Percentiles rank a stretch among this genome's conserved stretches.
Evolutionary conservation across 2,888 invertebrate species (phyloP).

Genomic region (Agrilus mali): DNA sequence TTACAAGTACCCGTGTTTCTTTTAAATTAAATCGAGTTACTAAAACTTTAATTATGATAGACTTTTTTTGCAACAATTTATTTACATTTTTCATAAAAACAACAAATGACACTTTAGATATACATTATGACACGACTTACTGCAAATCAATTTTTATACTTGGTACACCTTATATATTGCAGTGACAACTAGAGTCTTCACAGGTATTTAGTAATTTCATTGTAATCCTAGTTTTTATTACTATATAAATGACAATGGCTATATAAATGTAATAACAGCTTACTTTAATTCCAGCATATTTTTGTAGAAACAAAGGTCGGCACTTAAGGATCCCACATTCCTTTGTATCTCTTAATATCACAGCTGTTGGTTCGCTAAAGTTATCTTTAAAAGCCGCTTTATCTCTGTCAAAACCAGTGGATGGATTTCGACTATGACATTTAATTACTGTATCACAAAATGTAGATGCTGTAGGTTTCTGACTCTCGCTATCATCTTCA

Average conservation of each 20-base stretch:
- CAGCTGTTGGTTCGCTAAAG: constrained; percentile 46
- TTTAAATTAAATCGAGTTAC: too few relatives aligned
- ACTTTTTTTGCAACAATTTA: too few relatives aligned
- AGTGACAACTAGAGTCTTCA: too few relatives aligned
- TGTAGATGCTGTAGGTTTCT: constrained; percentile 28
- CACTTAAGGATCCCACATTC: constrained; percentile 83
- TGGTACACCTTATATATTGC: too few relatives aligned
- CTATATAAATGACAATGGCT: background rate
- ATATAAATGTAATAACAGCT: constrained; percentile 12
- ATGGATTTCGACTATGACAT: constrained; percentile 74
- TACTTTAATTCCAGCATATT: constrained; percentile 82
- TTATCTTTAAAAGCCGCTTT: constrained; percentile 45
- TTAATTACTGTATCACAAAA: constrained; percentile 41
- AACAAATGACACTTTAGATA: too few relatives aligned
- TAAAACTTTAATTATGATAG: too few relatives aligned
- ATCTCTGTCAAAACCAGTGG: constrained; percentile 55
- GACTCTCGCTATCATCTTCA: constrained; percentile 42
- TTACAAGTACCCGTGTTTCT: too few relatives aligned
- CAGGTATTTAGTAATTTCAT: too few relatives aligned
- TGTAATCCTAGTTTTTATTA: too few relatives aligned
- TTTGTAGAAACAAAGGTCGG: constrained; percentile 74
- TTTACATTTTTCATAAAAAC: too few relatives aligned
- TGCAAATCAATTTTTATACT: too few relatives aligned
- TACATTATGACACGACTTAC: too few relatives aligned
- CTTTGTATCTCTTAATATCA: constrained; percentile 49